These are phyloP conservation scores for Urosaurus nigricauda DNA, from an alignment of 2,797 vertebrate genomes.

Conservation along the genomic window DNA sequence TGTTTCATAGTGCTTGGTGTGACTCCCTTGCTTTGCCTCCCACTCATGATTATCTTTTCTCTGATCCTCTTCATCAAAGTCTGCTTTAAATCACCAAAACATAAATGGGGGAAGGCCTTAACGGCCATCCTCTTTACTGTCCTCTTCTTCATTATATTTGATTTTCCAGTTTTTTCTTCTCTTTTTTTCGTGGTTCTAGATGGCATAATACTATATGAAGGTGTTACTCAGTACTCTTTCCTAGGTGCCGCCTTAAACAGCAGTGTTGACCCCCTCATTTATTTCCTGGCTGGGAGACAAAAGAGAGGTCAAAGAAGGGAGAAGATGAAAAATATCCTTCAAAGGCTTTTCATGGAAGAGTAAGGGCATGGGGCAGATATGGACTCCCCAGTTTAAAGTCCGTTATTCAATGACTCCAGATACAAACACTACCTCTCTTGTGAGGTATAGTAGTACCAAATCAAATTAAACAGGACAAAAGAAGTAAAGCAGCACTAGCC, in stretches of 20 bases:
- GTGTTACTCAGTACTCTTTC: too few species aligned
- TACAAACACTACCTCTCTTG: too few species aligned
- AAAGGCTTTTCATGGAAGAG: background rate
- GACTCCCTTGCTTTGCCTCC: background rate
- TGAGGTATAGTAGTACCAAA: too few species aligned
- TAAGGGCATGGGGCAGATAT: background rate
- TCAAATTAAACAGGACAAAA: too few species aligned
- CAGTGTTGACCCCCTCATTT: conserved; percentile 3
- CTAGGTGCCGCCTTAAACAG: background rate
- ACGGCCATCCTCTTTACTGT: background rate
- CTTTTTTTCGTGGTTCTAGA: background rate
- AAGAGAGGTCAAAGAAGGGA: background rate
- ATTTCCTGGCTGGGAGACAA: background rate
- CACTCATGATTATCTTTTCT: background rate
- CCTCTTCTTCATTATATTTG: background rate
- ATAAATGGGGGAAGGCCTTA: background rate
- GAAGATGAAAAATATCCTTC: background rate
- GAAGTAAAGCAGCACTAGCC: too few species aligned
- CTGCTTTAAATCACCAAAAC: background rate
- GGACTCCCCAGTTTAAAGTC: background rate
- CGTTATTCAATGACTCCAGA: too few species aligned
- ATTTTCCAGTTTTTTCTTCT: too few species aligned
- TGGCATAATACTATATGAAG: too few species aligned
- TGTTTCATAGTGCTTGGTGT: too few species aligned
- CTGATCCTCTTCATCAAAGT: background rate